Conservation (phyloP, 2,113 vertebrate species). For the Xiphophorus couchianus region DNA sequence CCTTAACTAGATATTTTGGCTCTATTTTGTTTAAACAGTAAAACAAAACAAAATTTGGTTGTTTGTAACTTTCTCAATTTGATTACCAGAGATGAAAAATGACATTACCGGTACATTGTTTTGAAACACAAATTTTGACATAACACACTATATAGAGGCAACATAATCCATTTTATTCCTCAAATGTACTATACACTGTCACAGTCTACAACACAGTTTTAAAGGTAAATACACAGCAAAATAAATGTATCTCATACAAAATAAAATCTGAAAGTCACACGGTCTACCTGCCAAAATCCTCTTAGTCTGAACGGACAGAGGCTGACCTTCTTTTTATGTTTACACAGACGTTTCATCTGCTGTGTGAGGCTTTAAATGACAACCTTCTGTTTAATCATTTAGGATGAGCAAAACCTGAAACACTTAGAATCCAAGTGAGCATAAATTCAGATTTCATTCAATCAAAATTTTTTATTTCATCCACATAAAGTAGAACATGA, state of each 20-base stretch:
- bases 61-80: neutral
- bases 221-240: slow-evolving; percentile 63
- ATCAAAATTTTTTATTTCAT: neutral
- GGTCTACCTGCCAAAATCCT: neutral
- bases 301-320: neutral
- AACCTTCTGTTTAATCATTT: neutral
- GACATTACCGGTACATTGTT: neutral
- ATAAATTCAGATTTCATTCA: neutral
- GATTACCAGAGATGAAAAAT: neutral
- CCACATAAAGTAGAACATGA: neutral
- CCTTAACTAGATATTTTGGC: neutral
- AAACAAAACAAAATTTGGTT: neutral
- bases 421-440: neutral
- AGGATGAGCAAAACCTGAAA: neutral
- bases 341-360: neutral
- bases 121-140: neutral
- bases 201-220: slow-evolving; percentile 74
- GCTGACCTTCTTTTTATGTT: neutral
- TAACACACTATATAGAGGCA: neutral
- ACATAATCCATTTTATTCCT: slow-evolving; percentile 65
- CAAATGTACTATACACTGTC: slow-evolving; percentile 64
- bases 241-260: slow-evolving; percentile 71
- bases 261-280: slow-evolving; percentile 50
- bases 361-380: neutral
- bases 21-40: neutral